Conservation (phyloP, 2,113 vertebrate genomes). For the Grus americana region DNA sequence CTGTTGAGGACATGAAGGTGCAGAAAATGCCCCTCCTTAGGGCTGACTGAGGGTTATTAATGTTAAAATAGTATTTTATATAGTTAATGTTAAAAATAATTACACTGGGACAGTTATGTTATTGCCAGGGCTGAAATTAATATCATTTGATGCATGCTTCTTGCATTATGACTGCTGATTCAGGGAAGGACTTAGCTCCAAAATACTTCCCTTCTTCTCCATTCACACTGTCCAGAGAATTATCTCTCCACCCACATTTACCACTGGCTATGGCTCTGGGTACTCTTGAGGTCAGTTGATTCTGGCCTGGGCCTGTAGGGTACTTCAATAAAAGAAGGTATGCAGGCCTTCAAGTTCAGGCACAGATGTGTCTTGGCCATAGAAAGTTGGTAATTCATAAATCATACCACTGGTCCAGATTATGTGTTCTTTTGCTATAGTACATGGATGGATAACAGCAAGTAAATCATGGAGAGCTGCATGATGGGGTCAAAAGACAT, state of each 20-base stretch:
- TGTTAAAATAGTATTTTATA: background rate
- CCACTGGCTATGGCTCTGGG: background rate
- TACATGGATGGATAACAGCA: background rate
- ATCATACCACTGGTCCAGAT: background rate
- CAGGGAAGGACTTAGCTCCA: background rate
- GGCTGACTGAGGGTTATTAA: background rate
- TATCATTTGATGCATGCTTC: background rate
- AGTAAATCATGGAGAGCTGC: background rate
- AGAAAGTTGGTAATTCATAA: background rate
- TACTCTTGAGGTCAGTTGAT: background rate
- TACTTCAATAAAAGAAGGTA: background rate
- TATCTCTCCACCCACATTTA: background rate
- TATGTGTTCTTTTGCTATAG: background rate
- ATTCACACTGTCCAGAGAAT: background rate
- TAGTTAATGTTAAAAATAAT: background rate
- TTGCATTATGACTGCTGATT: background rate
- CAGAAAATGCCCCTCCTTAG: background rate
- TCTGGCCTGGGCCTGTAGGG: background rate
- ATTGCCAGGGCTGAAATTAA: background rate
- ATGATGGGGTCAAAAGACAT: background rate
- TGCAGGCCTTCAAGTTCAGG: background rate
- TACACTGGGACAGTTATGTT: background rate
- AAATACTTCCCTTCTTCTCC: background rate
- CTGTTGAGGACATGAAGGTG: background rate
- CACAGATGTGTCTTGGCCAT: background rate